phyloP scores from a whole-genome alignment of 2,888 invertebrate species.

The Yponomeuta sedellus region DNA sequence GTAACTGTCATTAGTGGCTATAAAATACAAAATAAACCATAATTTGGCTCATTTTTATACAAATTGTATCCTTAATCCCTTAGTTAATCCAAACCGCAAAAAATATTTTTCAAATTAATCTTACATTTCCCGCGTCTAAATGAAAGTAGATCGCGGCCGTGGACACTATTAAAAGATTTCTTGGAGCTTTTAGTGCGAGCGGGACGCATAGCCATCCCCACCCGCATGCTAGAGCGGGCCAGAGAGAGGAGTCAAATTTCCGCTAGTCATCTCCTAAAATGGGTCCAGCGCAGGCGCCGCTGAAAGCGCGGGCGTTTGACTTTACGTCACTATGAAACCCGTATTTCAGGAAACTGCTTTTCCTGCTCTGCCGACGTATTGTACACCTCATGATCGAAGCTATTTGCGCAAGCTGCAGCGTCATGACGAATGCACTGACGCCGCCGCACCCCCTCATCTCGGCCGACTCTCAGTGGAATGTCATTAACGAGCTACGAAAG shows the following conservation, averaged over 20 bases:
- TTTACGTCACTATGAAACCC: slow-evolving; percentile 72
- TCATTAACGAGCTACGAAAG: slow-evolving; percentile 63
- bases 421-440: slow-evolving; percentile 60
- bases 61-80: too few relatives aligned
- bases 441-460: slow-evolving; percentile 57
- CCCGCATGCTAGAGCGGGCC: slow-evolving; percentile 69
- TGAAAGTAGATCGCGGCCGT: slow-evolving; percentile 77
- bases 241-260: slow-evolving; percentile 79
- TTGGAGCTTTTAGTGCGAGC: slow-evolving; percentile 72
- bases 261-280: slow-evolving; percentile 84
- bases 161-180: slow-evolving; percentile 78
- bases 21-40: background rate
- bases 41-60: background rate
- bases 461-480: slow-evolving; percentile 51
- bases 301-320: slow-evolving; percentile 74
- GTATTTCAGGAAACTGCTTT: slow-evolving; percentile 70
- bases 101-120: slow-evolving; percentile 41
- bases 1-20: too few relatives aligned
- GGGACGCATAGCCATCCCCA: slow-evolving; percentile 55
- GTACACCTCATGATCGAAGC: slow-evolving; percentile 45
- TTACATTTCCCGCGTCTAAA: slow-evolving; percentile 70
- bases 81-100: slow-evolving; percentile 27
- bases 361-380: slow-evolving; percentile 47
- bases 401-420: slow-evolving; percentile 41
- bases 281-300: slow-evolving; percentile 79